These are phyloP conservation scores for Dicentrarchus labrax DNA, from an alignment of 2,113 vertebrate species.

Conservation along the genomic window DNA sequence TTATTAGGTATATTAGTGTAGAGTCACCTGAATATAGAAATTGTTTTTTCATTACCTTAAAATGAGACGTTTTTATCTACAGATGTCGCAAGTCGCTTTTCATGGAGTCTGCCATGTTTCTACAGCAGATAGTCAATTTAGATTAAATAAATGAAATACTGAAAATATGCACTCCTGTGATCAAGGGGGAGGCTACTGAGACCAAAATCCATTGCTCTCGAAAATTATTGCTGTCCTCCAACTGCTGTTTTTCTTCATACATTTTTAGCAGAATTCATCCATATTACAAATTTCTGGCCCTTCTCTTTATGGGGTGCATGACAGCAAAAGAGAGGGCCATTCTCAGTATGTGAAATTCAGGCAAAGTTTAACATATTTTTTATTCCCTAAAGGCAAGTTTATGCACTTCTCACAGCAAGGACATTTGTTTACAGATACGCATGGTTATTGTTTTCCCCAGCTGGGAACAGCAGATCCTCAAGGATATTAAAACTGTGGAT, in stretches of 20 bases:
- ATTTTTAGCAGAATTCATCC: not conserved
- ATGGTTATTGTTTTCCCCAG: slow-evolving; percentile 55
- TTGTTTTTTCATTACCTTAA: too few relatives aligned
- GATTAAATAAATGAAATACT: not conserved
- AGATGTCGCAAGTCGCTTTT: too few relatives aligned
- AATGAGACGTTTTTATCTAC: too few relatives aligned
- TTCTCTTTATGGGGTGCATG: not conserved
- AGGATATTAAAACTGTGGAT: slow-evolving; percentile 62
- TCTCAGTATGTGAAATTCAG: slow-evolving; percentile 10
- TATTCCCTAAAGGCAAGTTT: slow-evolving; percentile 37
- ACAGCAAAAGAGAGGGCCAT: not conserved
- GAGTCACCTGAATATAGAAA: too few relatives aligned
- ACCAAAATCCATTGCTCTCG: not conserved
- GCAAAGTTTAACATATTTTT: slow-evolving; percentile 23
- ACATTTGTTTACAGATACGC: slow-evolving; percentile 42
- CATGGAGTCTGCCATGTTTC: too few relatives aligned
- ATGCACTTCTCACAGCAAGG: slow-evolving; percentile 28
- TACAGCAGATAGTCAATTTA: too few relatives aligned
- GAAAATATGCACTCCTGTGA: not conserved
- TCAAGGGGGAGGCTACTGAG: too few relatives aligned
- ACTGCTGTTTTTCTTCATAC: not conserved
- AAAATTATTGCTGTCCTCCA: not conserved
- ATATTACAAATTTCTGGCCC: not conserved
- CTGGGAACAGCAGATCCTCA: slow-evolving; percentile 47
- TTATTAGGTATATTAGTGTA: too few relatives aligned